Percentiles rank a stretch among this genome's conserved stretches.
Evolutionary conservation across 2,888 invertebrate species (phyloP).

Genomic region (Ophraella communa): DNA sequence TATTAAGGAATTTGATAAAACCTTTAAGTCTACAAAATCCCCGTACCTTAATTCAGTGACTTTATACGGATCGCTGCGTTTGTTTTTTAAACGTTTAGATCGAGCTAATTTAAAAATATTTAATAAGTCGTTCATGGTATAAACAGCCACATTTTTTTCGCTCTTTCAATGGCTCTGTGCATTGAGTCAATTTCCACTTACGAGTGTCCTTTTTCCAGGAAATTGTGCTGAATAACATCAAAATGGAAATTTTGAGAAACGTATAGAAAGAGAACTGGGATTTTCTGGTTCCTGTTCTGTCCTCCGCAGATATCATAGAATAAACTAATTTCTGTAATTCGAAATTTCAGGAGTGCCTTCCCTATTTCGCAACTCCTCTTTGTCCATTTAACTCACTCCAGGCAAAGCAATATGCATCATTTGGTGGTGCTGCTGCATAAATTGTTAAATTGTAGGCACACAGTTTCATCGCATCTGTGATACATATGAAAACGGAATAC

Average conservation of each 20-base stretch:
- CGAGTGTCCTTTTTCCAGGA: slow-evolving; percentile 11
- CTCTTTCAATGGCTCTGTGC: neutral
- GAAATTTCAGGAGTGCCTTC: neutral
- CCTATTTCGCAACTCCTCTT: no score
- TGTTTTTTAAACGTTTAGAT: no score
- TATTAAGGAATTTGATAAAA: no score
- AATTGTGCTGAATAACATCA: slow-evolving; percentile 17
- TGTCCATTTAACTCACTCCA: neutral
- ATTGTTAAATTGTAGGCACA: slow-evolving; percentile 3
- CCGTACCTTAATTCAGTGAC: no score
- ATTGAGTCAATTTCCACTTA: neutral
- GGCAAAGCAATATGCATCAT: neutral
- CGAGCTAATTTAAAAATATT: no score
- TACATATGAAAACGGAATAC: slow-evolving; percentile 45
- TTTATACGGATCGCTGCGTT: no score
- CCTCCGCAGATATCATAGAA: slow-evolving; percentile 38
- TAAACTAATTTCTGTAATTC: neutral
- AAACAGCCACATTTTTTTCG: neutral
- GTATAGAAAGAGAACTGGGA: no score
- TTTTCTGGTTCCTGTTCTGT: neutral
- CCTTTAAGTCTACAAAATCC: no score
- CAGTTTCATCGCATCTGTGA: slow-evolving; percentile 36
- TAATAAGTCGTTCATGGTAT: no score
- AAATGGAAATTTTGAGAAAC: slow-evolving; percentile 15
- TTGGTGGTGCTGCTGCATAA: neutral